phyloP scores from a whole-genome alignment of 2,113 vertebrate species.

The Psophia crepitans region DNA sequence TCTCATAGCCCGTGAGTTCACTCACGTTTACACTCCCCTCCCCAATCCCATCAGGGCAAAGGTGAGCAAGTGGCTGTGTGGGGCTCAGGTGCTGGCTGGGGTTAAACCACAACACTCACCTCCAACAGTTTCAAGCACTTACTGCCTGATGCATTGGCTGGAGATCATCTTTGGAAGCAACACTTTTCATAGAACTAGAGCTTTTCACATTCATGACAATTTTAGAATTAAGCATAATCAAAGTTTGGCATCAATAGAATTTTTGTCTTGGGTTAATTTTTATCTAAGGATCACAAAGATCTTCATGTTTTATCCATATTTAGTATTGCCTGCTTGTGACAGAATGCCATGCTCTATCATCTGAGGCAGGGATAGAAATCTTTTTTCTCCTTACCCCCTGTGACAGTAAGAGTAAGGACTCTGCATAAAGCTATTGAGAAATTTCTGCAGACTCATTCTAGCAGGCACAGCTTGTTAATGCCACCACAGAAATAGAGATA shows the following conservation, averaged over 20 bases:
- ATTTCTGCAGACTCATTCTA: slow-evolving; percentile 42
- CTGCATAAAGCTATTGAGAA: background rate
- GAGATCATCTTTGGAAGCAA: background rate
- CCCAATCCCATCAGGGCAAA: too few relatives aligned
- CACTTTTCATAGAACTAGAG: background rate
- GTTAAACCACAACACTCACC: background rate
- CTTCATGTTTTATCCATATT: background rate
- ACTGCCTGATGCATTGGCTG: background rate
- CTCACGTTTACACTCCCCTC: too few relatives aligned
- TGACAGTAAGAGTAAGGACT: background rate
- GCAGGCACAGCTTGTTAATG: background rate
- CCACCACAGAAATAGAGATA: background rate
- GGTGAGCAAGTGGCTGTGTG: too few relatives aligned
- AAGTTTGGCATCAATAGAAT: background rate
- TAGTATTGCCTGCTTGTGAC: background rate
- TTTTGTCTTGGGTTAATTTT: background rate
- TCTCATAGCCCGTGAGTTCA: too few relatives aligned
- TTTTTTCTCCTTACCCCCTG: background rate
- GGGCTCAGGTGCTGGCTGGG: too few relatives aligned
- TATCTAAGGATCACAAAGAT: background rate
- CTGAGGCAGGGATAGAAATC: background rate
- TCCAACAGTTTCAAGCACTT: background rate
- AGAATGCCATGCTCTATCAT: background rate
- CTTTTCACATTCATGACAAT: background rate
- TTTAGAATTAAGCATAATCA: background rate